Evolutionary conservation across 64 coral and sea anemone species (phyloP), one percentile per base, ranked within the genome.

Genomic region (Platygyra sinensis): DNA sequence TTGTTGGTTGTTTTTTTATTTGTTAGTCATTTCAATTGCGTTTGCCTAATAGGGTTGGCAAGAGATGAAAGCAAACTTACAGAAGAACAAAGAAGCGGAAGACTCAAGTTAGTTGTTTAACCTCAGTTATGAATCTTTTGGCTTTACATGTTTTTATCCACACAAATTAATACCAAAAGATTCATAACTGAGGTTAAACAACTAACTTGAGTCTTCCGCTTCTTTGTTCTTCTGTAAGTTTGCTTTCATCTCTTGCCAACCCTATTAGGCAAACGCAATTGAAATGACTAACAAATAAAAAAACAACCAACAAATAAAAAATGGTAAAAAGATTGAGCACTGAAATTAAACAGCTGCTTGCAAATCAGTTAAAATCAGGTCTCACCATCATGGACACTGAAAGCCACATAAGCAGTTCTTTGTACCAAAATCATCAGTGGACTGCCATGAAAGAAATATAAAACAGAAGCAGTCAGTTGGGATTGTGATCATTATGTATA

Each of bases 381-480:
- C 94, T 52, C 42, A 96, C 95, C 95, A 88, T 96, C 95, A 60
- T 97, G 95, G 12, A 97, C 83, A 82, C 89, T 97, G 30, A 94
- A 93, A 15, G 95, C 92, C 60, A 97, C 49, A 15, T 97, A 97
- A 14, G 92, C 90, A 20, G 93, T 89, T 77, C 84, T 97, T 74
- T 97, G 95, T 33, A 90, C 89, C 49, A 94, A 69, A 18, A 97
- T 49, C 95, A 97, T 97, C 24, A 97, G 83, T 22, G 91, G 95
- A 72, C 95, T 97, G 80, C 19, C 75, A 77, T 62, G n/a, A 82
- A 33, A 51, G 20, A 24, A 78, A 36, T 52, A 77, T 11, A 30
- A 31, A 73, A 15, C 71, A 77, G 52, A 2, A 50, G 4, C 1
- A 20, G n/a, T 80, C n/a, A 80, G 5, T 69, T 4, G 9, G 10